phyloP scores from a whole-genome alignment of 2,113 vertebrate genomes.

The Eretmochelys imbricata region DNA sequence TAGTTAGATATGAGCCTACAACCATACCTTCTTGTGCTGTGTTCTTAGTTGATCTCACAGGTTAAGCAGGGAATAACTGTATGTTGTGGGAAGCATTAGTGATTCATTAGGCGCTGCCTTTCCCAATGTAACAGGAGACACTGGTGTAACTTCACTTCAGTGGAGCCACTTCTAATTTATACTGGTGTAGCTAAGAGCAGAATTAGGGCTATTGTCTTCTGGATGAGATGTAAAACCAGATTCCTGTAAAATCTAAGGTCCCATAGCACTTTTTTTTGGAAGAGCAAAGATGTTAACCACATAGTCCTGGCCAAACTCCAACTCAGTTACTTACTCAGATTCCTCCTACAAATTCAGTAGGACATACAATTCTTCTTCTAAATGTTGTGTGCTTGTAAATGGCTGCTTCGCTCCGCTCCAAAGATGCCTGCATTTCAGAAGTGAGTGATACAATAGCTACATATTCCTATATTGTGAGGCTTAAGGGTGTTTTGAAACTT shows the following conservation, averaged over 20 bases:
- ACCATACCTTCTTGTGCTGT: not conserved
- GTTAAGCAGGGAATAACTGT: not conserved
- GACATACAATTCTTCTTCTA: not conserved
- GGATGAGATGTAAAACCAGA: not conserved
- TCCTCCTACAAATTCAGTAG: not conserved
- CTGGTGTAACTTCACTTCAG: not conserved
- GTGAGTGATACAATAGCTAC: constrained; percentile 37
- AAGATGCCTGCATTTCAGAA: constrained; percentile 18
- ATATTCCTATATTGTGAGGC: constrained; percentile 33
- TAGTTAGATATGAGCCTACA: not conserved
- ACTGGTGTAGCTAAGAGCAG: not conserved
- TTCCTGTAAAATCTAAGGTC: not conserved
- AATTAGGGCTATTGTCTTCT: not conserved
- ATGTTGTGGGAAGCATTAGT: not conserved
- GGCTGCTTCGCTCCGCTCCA: not conserved
- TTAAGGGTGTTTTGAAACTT: constrained; percentile 16
- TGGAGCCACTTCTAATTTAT: not conserved
- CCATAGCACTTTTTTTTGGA: not conserved
- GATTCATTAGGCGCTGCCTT: not conserved
- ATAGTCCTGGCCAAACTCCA: not conserved
- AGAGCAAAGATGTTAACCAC: not conserved
- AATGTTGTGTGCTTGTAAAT: not conserved
- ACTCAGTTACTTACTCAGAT: not conserved
- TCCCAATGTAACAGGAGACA: not conserved
- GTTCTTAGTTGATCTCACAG: not conserved